Evolutionary conservation across 2,797 vertebrate genomes (phyloP), one percentile per base, ranked within the genome.

Genomic region (Gymnothorax javanicus): DNA sequence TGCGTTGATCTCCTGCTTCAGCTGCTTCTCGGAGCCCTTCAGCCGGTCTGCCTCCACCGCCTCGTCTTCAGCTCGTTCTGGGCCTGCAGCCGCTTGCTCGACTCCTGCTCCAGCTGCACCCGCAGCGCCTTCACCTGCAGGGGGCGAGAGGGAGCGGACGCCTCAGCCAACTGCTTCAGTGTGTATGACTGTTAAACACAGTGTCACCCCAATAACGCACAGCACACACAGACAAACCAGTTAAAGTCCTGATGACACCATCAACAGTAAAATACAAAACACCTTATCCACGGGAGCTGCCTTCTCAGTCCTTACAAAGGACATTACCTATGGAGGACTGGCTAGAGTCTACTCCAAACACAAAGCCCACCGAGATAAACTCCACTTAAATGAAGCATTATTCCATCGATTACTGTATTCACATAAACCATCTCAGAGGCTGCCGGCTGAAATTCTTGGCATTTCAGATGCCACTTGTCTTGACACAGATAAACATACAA

Each of bases 1-100:
- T 0, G 96, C 94, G 94, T 99, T 99, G 93, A 97, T 97, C 93
- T 99, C 98, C 94, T 99, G 99, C 92, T 99, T 99, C 92, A 99
- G 96, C 90, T 99, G 98, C 93, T 99, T 99, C 95, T 99, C 98
- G 0, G 97, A 96, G 89, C 97, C 96, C 90, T 97, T 96, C 73
- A 99, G 96, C 71, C 97, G 97, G 91, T 99, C 98, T 2, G 97
- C 94, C 87, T 99, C 98, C 92, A 97, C 97, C 43, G 94, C 95
- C 89, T 97, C 20, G 86, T 93, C 94, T 99, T 99, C 90, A 99
- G 90, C 89, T 99, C 98, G 82, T 91, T 97, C 94, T 99, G 98
- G 84, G 95, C 91, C 91, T 93, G 88, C 52, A 95, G 84, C 0
- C 98, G 95, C 88, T 98, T 99, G 93, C 95, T 98, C 0, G 96